Percentiles rank a stretch among this genome's conserved stretches.
These are phyloP conservation scores for Drosophila phalerata DNA, from an alignment of 2,888 invertebrate genomes.

Conservation along the genomic window DNA sequence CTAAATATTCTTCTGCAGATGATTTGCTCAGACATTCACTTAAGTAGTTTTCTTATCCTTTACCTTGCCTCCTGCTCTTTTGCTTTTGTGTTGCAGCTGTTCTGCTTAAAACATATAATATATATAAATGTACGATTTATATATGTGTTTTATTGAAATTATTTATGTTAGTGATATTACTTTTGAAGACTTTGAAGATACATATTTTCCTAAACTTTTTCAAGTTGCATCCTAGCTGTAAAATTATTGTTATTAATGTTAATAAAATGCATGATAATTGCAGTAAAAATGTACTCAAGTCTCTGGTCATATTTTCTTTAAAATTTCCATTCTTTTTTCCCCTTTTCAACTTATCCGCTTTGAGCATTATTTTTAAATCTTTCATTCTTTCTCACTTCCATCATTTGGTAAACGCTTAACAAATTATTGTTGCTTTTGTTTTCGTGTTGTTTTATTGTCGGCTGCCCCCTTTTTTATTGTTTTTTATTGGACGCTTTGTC, in stretches of 20 bases:
- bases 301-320: neutral
- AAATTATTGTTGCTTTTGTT: conserved; percentile 53
- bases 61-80: neutral
- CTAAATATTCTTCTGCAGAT: conserved; percentile 36
- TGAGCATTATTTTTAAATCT: conserved; percentile 9
- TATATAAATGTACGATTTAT: too few species aligned
- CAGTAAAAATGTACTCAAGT: neutral
- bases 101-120: too few species aligned
- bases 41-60: conserved; percentile 16
- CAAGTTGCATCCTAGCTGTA: neutral
- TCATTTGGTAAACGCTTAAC: conserved; percentile 49
- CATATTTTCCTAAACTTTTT: too few species aligned
- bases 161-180: too few species aligned
- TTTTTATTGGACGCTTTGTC: conserved; percentile 70
- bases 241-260: neutral
- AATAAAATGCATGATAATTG: neutral
- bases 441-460: conserved; percentile 30
- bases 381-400: conserved; percentile 14
- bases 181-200: too few species aligned
- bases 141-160: too few species aligned
- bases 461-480: conserved; percentile 44
- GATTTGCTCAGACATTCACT: conserved; percentile 43
- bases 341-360: conserved; percentile 6
- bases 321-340: neutral
- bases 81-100: neutral